Percentiles rank a stretch among this genome's conserved stretches.
Conservation (phyloP, 2,797 vertebrate species). For the Atherinosoma microstoma region DNA sequence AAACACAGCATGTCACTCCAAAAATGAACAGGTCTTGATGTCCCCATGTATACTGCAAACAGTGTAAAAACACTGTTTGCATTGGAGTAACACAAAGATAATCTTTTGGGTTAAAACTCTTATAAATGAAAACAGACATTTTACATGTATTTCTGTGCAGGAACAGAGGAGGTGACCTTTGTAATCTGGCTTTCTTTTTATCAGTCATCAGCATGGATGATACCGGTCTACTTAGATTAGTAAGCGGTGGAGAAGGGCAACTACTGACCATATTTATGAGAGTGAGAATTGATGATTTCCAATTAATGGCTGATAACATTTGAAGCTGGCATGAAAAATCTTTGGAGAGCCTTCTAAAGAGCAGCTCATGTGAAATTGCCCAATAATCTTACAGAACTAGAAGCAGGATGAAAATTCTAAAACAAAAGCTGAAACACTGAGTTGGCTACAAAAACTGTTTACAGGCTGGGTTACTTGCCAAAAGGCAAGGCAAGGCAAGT, state of each 20-base stretch:
- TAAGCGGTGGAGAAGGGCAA: neutral
- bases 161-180: neutral
- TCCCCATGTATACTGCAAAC: too few relatives aligned
- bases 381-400: neutral
- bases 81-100: neutral
- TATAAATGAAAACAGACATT: neutral
- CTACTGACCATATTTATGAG: neutral
- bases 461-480: neutral
- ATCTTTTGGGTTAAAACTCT: neutral
- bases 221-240: neutral
- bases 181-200: neutral
- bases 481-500: neutral
- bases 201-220: neutral
- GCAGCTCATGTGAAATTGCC: neutral
- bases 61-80: neutral
- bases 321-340: neutral
- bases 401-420: neutral
- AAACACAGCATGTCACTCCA: too few relatives aligned
- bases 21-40: too few relatives aligned
- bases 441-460: neutral
- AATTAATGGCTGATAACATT: constrained; percentile 1
- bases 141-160: neutral
- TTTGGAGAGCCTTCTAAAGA: neutral
- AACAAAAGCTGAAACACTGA: neutral
- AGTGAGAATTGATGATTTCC: neutral